phyloP scores from a whole-genome alignment of 2,797 vertebrate genomes.

The Muraenolepis orangiensis region DNA sequence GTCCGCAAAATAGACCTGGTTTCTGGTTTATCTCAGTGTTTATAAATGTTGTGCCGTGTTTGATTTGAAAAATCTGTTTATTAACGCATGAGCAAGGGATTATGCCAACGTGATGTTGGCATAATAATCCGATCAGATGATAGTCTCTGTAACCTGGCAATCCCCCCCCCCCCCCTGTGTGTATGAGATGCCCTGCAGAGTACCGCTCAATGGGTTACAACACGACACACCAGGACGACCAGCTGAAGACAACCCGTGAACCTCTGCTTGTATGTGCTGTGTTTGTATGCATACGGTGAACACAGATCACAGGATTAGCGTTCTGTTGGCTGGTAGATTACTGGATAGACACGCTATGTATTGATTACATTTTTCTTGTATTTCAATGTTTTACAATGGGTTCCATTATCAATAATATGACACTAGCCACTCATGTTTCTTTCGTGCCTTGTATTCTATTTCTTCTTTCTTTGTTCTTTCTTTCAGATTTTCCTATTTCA shows the following conservation, averaged over 20 bases:
- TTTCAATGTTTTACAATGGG: too few relatives aligned
- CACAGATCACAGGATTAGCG: not conserved
- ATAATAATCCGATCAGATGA: constrained; percentile 48
- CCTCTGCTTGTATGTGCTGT: not conserved
- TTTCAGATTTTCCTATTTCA: not conserved
- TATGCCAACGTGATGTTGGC: constrained; percentile 46
- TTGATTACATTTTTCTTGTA: too few relatives aligned
- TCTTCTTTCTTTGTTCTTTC: not conserved
- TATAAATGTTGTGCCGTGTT: constrained; percentile 50
- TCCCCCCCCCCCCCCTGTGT: too few relatives aligned
- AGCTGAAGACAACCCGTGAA: too few relatives aligned
- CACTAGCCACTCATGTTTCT: too few relatives aligned
- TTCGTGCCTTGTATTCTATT: not conserved
- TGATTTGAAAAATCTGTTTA: constrained; percentile 61
- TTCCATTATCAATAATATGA: too few relatives aligned
- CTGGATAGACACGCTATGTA: too few relatives aligned
- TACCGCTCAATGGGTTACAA: not conserved
- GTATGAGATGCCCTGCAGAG: not conserved
- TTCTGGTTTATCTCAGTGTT: constrained; percentile 30
- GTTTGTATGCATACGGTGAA: not conserved
- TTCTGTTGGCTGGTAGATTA: not conserved
- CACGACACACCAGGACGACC: too few relatives aligned
- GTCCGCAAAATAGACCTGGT: constrained; percentile 55
- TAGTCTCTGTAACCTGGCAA: constrained; percentile 4
- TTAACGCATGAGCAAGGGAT: constrained; percentile 60